phyloP scores from a whole-genome alignment of 2,888 invertebrate genomes.

The Zeuzera pyrina region DNA sequence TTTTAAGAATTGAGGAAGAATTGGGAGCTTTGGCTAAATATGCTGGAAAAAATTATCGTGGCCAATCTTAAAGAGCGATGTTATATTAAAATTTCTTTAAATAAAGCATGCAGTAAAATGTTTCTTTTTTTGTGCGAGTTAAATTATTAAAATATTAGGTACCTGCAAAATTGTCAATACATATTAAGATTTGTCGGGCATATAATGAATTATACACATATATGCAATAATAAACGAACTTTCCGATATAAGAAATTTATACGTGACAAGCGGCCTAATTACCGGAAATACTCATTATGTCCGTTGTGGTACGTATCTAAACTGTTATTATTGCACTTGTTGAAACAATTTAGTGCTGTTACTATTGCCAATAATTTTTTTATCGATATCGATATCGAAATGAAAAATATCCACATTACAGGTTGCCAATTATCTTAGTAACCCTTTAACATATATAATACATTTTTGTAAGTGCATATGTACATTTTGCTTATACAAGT shows the following conservation, averaged over 20 bases:
- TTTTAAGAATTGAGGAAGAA: constrained; percentile 97
- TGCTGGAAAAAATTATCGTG: constrained; percentile 95
- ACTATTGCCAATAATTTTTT: too few relatives aligned
- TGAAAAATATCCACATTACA: too few relatives aligned
- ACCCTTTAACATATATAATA: too few relatives aligned
- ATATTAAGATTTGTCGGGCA: constrained; percentile 1
- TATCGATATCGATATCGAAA: too few relatives aligned
- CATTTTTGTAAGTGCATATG: too few relatives aligned
- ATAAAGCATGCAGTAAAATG: too few relatives aligned
- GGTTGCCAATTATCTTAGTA: too few relatives aligned
- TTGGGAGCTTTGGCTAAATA: constrained; percentile 91
- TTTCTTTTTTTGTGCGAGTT: too few relatives aligned
- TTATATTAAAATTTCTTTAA: too few relatives aligned
- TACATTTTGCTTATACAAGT: too few relatives aligned
- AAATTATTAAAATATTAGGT: neutral
- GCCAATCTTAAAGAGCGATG: constrained; percentile 42
- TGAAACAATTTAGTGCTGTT: constrained; percentile 11
- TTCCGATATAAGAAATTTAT: constrained; percentile 1
- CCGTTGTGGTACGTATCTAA: constrained; percentile 27
- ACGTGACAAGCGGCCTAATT: constrained; percentile 37
- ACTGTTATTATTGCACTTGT: constrained; percentile 37
- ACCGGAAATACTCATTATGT: constrained; percentile 44
- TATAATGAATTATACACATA: neutral
- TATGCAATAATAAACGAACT: neutral
- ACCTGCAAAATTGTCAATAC: neutral